A percentile compares a stretch with the other conserved stretches of the same genome.
These are phyloP conservation scores for Pyrochroa serraticornis DNA, from an alignment of 2,888 invertebrate genomes.

Conservation along the genomic window DNA sequence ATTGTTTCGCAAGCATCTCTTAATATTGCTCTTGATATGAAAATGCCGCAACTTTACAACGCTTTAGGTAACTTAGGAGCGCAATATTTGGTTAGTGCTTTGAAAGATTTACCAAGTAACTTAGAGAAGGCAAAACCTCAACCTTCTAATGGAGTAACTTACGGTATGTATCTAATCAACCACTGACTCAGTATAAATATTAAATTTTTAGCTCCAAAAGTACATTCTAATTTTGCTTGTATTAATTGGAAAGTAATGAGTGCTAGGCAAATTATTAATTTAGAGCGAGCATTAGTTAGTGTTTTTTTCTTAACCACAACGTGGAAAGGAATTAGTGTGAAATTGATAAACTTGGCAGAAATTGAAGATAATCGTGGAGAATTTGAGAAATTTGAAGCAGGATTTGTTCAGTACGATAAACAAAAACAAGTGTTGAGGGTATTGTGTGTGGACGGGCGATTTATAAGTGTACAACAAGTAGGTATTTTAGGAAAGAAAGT, in stretches of 20 bases:
- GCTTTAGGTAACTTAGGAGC: constrained; percentile 74
- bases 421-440: constrained; percentile 65
- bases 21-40: constrained; percentile 63
- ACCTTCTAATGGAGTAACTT: constrained; percentile 65
- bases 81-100: constrained; percentile 66
- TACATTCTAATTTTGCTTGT: constrained; percentile 65
- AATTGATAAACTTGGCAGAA: constrained; percentile 62
- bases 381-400: constrained; percentile 54
- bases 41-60: constrained; percentile 69
- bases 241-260: constrained; percentile 72
- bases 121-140: constrained; percentile 68
- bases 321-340: constrained; percentile 67
- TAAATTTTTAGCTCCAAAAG: constrained; percentile 72
- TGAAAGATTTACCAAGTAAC: constrained; percentile 66
- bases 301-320: constrained; percentile 67
- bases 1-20: constrained; percentile 67
- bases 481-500: constrained; percentile 71
- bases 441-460: constrained; percentile 69
- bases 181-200: not conserved
- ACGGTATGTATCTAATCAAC: constrained; percentile 63
- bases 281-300: constrained; percentile 72
- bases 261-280: constrained; percentile 70
- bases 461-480: constrained; percentile 69
- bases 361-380: constrained; percentile 22
- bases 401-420: constrained; percentile 67